Conservation (phyloP, 2,888 invertebrate species). For the Tricholauxania praeusta region DNA sequence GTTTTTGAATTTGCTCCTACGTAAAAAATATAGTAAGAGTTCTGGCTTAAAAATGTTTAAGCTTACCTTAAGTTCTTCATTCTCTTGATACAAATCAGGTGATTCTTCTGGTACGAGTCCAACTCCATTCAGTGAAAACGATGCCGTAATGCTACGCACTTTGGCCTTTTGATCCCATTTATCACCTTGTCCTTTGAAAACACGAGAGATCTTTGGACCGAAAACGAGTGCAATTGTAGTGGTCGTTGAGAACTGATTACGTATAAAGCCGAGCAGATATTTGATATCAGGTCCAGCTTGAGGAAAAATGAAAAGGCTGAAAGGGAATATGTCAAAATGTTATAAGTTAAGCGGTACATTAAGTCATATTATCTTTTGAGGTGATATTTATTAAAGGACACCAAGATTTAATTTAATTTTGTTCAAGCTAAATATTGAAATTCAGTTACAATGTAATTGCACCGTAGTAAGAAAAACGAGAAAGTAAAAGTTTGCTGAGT, state of each 20-base stretch:
- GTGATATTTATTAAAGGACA: too few relatives aligned
- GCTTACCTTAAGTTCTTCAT: constrained; percentile 87
- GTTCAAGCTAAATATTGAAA: too few relatives aligned
- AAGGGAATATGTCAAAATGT: constrained; percentile 3
- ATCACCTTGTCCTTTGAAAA: constrained; percentile 87
- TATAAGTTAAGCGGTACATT: neutral
- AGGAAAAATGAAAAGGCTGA: constrained; percentile 86
- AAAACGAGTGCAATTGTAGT: constrained; percentile 71
- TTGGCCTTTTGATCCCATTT: constrained; percentile 90
- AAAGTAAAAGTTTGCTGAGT: too few relatives aligned
- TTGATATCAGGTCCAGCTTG: constrained; percentile 92
- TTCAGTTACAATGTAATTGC: too few relatives aligned
- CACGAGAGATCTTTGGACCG: constrained; percentile 78
- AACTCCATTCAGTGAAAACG: constrained; percentile 87
- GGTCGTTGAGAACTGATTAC: constrained; percentile 92
- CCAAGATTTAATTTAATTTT: too few relatives aligned
- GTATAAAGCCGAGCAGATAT: constrained; percentile 89
- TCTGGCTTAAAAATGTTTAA: neutral
- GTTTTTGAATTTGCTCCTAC: constrained; percentile 90
- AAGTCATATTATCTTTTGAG: neutral
- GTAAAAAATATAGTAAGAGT: neutral
- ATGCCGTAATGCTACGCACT: constrained; percentile 85
- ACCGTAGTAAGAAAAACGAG: too few relatives aligned
- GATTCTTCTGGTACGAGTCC: constrained; percentile 87
- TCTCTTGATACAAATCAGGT: constrained; percentile 89